These are phyloP conservation scores for Aleiodes leptofemur DNA, from an alignment of 2,888 invertebrate species.

Conservation along the genomic window DNA sequence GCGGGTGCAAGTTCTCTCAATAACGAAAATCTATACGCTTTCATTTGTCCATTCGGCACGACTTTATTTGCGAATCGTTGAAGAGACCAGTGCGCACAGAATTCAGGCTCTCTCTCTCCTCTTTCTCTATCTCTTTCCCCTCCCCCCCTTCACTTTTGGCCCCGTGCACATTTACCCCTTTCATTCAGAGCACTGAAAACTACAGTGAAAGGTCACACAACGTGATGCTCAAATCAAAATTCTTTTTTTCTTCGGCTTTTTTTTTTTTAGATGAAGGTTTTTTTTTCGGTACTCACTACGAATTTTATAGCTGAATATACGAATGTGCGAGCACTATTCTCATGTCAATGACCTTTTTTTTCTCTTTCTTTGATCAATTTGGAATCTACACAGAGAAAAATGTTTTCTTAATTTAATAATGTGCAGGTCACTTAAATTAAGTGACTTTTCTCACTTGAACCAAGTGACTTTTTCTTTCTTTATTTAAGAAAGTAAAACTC, in stretches of 20 bases:
- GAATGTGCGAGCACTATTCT: no score
- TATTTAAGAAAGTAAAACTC: no score
- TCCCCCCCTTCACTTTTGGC: background rate
- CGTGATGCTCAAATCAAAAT: constrained; percentile 12
- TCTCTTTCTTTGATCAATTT: no score
- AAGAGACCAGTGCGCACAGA: constrained; percentile 58
- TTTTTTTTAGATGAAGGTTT: no score
- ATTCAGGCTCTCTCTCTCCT: constrained; percentile 44
- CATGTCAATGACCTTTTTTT: no score
- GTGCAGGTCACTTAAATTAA: no score
- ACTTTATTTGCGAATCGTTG: constrained; percentile 69
- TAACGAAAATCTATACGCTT: constrained; percentile 72
- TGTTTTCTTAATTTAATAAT: no score
- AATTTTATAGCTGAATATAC: no score
- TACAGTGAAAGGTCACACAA: constrained; percentile 32
- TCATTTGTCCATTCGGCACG: constrained; percentile 68
- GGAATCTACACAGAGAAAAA: no score
- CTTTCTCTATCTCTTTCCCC: background rate
- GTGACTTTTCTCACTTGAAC: no score
- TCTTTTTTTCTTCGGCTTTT: background rate
- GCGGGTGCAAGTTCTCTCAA: constrained; percentile 67
- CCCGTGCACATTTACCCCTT: background rate
- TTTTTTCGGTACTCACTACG: no score
- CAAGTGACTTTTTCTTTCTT: no score
- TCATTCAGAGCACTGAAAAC: constrained; percentile 9